Base-by-base conservation (phyloP, 2,888 invertebrate species). In the Achlya flavicornis region DNA sequence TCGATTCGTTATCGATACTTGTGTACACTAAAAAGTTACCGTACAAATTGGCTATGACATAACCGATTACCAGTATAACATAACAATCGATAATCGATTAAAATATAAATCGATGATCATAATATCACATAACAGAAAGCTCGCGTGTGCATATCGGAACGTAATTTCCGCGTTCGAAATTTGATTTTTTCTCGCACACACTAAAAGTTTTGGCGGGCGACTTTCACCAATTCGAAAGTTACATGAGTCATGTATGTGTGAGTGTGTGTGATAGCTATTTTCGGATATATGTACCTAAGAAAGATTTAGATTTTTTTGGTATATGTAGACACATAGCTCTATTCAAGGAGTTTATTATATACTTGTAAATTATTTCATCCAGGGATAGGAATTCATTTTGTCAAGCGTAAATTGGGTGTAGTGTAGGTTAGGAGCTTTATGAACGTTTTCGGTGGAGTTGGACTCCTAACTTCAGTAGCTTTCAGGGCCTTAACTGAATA, bases 211-310 rank as follows among this genome's bases (percentile, higher is more conserved):
- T 61, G 73, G 72, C 73, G 70, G 53, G 53, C 53, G 19, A 83
- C 84, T 84, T 84, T 84, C 84, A 77, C 84, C 73, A 70, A 74
- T 81, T 81, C 73, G 83, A 84, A 84, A 84, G 84, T 82, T 61
- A 48, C 58, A 63, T 61, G 41, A 33, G 71, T 64, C 64, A 74
- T 78, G 74, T 71, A 77, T 74, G 70, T 72, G 68, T 69, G 26
- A 26, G 26, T 26, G 26, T 26, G 26, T 66, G 71, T 67, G 41
- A 7, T 48, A 59, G 53, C 57, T 53, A 62, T 53, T 53, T 53
- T 53, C 53, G 10, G 53, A 53, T 53, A 53, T 19, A 10, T 10
- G 53, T 48, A 53, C 16, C 53, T 53, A 53, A 7, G 4, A 19
- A 19, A 53, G 53, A 19, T 19, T 53, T 10, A 19, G 8, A 7